Evolutionary conservation across 2,888 invertebrate species (phyloP).

Genomic region (Linnaemya vulpina): DNA sequence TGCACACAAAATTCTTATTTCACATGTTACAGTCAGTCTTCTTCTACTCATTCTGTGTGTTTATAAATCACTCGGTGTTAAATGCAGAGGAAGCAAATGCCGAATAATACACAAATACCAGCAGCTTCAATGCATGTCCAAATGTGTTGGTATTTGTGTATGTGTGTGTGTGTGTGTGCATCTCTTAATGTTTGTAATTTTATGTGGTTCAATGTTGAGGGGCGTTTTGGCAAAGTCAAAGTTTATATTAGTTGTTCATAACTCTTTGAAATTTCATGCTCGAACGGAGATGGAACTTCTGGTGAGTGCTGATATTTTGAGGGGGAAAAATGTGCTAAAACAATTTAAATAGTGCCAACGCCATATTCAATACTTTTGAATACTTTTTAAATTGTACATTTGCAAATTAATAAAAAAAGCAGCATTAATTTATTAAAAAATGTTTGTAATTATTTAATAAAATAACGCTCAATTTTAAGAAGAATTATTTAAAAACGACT

Average conservation of each 20-base stretch:
- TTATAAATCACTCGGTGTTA: constrained; percentile 55
- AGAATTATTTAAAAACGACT: too few species aligned
- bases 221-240: constrained; percentile 70
- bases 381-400: too few species aligned
- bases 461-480: too few species aligned
- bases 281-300: constrained; percentile 45
- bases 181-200: constrained; percentile 42
- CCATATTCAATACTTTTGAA: not conserved
- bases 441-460: too few species aligned
- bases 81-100: constrained; percentile 10
- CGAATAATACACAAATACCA: not conserved
- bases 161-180: constrained; percentile 1
- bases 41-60: constrained; percentile 1
- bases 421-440: too few species aligned
- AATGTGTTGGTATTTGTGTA: not conserved
- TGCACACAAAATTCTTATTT: too few species aligned
- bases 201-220: constrained; percentile 67
- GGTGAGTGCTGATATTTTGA: not conserved
- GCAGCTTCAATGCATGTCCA: not conserved
- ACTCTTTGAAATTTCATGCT: constrained; percentile 68
- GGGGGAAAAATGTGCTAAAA: not conserved
- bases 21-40: too few species aligned
- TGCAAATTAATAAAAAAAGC: too few species aligned
- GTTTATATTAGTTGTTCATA: constrained; percentile 72
- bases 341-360: not conserved